These are phyloP conservation scores for Anguilla obscura DNA, from an alignment of 2,797 vertebrate species.

Conservation along the genomic window DNA sequence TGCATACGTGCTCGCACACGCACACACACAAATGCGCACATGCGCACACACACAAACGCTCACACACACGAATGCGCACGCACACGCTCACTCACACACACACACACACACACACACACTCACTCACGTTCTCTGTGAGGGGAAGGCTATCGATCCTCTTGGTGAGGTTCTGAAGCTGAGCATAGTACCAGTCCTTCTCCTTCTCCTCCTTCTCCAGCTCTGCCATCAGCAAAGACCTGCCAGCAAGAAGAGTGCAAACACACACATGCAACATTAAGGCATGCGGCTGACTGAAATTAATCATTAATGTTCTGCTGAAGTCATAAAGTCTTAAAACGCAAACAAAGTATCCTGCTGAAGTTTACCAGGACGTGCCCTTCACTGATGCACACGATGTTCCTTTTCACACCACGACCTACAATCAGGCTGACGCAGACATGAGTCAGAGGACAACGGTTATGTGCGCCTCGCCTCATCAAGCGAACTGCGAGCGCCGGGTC, in stretches of 20 bases:
- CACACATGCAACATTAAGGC: not conserved
- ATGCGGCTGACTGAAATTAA: not conserved
- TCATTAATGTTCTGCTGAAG: not conserved
- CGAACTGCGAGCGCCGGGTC: not conserved
- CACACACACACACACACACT: not conserved
- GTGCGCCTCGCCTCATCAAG: too few relatives aligned
- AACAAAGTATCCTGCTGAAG: not conserved
- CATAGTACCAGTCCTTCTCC: conserved; percentile 97
- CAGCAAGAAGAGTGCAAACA: not conserved
- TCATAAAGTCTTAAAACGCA: not conserved
- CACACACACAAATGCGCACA: not conserved
- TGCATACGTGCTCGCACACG: not conserved
- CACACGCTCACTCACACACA: too few relatives aligned
- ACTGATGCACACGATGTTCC: too few relatives aligned
- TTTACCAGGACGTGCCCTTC: too few relatives aligned
- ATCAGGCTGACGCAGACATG: too few relatives aligned
- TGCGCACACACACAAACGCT: not conserved
- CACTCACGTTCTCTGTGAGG: conserved; percentile 90
- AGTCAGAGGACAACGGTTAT: too few relatives aligned
- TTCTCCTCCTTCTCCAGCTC: conserved; percentile 98
- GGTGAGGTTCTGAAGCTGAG: conserved; percentile 94
- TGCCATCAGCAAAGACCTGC: conserved; percentile 87
- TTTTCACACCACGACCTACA: too few relatives aligned
- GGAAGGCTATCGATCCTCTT: conserved; percentile 96
- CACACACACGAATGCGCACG: too few relatives aligned